Evolutionary conservation across 2,888 invertebrate species (phyloP).

Genomic region (Heliconius hortense): DNA sequence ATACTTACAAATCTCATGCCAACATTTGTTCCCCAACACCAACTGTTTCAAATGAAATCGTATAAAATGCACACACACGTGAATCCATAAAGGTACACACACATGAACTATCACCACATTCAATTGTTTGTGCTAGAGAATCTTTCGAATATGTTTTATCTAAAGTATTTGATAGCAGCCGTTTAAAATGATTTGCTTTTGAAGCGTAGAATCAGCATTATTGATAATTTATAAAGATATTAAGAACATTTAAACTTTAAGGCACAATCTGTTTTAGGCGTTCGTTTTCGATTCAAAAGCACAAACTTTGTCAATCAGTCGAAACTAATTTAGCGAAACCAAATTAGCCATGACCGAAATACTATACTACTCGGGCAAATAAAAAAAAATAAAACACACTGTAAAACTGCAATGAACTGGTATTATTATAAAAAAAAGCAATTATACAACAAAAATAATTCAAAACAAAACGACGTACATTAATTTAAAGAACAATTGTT

Average conservation of each 20-base stretch:
- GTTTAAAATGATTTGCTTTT: constrained; percentile 25
- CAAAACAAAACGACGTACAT: constrained; percentile 90
- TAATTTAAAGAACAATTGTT: constrained; percentile 89
- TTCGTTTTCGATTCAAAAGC: constrained; percentile 58
- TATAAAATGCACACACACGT: constrained; percentile 65
- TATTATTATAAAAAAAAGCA: constrained; percentile 87
- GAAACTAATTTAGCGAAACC: constrained; percentile 56
- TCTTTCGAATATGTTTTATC: constrained; percentile 33
- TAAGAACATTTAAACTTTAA: constrained; percentile 41
- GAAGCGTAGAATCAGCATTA: constrained; percentile 28
- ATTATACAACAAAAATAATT: constrained; percentile 88
- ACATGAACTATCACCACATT: constrained; percentile 61
- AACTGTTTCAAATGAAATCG: constrained; percentile 66
- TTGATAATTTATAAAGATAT: constrained; percentile 26
- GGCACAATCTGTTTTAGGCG: constrained; percentile 48
- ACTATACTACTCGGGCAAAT: constrained; percentile 73
- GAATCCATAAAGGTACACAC: constrained; percentile 51
- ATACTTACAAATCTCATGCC: constrained; percentile 71
- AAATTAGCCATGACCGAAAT: constrained; percentile 57
- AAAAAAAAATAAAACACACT: constrained; percentile 82
- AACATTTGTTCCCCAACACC: constrained; percentile 76
- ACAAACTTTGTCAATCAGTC: constrained; percentile 64
- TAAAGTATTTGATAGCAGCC: constrained; percentile 28
- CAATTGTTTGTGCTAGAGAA: constrained; percentile 68
- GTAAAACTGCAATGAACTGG: constrained; percentile 87